Percentiles rank a stretch among this genome's conserved stretches.
phyloP scores from a whole-genome alignment of 2,888 invertebrate genomes.

The Trachelus stipa region DNA sequence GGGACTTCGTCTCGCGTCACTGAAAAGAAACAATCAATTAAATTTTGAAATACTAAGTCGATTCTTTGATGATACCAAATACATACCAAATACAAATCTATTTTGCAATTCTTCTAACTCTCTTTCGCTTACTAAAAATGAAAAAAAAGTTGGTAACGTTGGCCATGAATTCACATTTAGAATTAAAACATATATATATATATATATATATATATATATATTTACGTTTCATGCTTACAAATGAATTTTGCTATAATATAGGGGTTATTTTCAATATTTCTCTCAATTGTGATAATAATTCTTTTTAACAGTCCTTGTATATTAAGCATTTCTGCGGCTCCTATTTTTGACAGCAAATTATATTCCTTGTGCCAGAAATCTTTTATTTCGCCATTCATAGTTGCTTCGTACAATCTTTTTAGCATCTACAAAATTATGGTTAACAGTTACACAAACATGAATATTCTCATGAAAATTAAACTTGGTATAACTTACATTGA shows the following conservation, averaged over 20 bases:
- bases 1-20: not conserved
- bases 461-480: not conserved
- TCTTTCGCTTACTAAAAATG: not conserved
- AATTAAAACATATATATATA: not conserved
- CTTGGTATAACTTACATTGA: conserved; percentile 33
- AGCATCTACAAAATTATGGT: conserved; percentile 66
- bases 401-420: conserved; percentile 58
- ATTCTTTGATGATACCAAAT: not conserved
- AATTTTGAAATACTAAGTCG: no score
- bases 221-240: conserved; percentile 46
- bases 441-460: conserved; percentile 40
- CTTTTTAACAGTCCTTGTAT: conserved; percentile 28
- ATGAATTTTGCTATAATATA: conserved; percentile 50
- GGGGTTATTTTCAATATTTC: conserved; percentile 41
- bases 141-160: not conserved
- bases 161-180: not conserved
- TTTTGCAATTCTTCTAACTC: not conserved
- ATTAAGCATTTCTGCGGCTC: not conserved
- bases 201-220: no score
- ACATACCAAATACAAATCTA: not conserved
- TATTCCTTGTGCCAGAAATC: conserved; percentile 69
- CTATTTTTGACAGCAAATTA: conserved; percentile 64
- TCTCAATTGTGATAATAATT: conserved; percentile 28
- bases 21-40: not conserved
- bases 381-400: conserved; percentile 56